Evolutionary conservation across 2,888 invertebrate genomes (phyloP).

Genomic region (Yponomeuta cagnagella): DNA sequence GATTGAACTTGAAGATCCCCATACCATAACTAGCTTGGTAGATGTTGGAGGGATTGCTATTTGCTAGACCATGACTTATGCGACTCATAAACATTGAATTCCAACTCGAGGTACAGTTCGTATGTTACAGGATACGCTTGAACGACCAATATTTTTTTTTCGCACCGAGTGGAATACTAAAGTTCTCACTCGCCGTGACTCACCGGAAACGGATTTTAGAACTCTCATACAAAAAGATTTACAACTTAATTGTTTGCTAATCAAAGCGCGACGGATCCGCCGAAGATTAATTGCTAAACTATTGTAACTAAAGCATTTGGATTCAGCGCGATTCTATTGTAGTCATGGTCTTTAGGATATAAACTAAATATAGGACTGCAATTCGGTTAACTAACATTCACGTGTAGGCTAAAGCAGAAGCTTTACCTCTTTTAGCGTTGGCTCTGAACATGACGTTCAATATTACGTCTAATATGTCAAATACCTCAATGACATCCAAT

Average conservation of each 20-base stretch:
- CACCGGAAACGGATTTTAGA: conserved; percentile 23
- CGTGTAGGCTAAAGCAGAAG: too few species aligned
- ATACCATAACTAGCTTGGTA: too few species aligned
- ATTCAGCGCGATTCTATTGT: background rate
- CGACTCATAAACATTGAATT: too few species aligned
- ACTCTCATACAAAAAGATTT: background rate
- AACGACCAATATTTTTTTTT: background rate
- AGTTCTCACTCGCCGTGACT: conserved; percentile 20
- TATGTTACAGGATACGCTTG: background rate
- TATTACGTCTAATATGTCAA: too few species aligned
- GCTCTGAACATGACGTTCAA: too few species aligned
- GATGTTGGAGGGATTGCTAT: too few species aligned
- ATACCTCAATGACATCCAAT: too few species aligned
- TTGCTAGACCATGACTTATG: too few species aligned
- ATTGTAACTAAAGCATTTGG: conserved; percentile 1
- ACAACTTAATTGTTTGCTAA: conserved; percentile 3
- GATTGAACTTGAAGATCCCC: too few species aligned
- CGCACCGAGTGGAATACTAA: conserved; percentile 21
- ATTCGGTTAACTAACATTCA: too few species aligned
- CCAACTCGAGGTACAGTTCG: too few species aligned
- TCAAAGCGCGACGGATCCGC: background rate
- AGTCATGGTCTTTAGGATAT: background rate
- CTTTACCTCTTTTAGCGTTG: too few species aligned
- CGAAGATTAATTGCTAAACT: background rate
- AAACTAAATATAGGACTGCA: background rate